Conservation (phyloP, 2,113 vertebrate species). For the Andinoacara biseriatus region DNA sequence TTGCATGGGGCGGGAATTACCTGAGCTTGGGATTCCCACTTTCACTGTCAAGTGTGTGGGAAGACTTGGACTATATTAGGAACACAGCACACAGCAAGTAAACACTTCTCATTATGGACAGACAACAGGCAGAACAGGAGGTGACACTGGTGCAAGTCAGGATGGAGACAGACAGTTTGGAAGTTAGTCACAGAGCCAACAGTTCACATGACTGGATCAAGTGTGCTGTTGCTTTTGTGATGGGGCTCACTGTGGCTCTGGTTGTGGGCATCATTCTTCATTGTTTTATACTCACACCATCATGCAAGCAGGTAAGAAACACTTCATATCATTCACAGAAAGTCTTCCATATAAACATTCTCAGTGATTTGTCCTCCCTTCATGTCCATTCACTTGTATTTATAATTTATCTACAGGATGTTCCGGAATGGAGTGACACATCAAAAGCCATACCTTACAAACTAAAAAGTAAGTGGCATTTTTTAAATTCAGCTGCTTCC, state of each 20-base stretch:
- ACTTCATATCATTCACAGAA: not conserved
- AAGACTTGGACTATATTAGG: conserved; percentile 44
- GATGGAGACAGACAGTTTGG: not conserved
- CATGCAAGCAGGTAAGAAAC: conserved; percentile 52
- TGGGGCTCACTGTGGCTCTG: not conserved
- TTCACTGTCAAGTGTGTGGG: conserved; percentile 45
- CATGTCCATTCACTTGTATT: not conserved
- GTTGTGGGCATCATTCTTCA: not conserved
- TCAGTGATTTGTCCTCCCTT: not conserved
- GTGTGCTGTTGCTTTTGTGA: not conserved
- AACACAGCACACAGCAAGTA: not conserved
- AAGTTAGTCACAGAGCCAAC: not conserved
- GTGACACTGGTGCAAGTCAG: conserved; percentile 29
- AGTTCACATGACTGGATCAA: not conserved
- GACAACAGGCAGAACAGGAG: conserved; percentile 23
- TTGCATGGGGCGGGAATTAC: not conserved
- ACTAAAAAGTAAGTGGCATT: conserved; percentile 27
- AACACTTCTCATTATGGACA: conserved; percentile 43
- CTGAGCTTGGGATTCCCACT: conserved; percentile 32
- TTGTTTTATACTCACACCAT: not conserved
- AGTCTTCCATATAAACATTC: not conserved
- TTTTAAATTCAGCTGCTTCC: not conserved
- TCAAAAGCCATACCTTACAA: not conserved
- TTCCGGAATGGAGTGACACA: rapidly evolving
- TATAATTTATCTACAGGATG: conserved; percentile 21